Base-by-base conservation (phyloP, 2,888 invertebrate species). In the Branchellion lobata region DNA sequence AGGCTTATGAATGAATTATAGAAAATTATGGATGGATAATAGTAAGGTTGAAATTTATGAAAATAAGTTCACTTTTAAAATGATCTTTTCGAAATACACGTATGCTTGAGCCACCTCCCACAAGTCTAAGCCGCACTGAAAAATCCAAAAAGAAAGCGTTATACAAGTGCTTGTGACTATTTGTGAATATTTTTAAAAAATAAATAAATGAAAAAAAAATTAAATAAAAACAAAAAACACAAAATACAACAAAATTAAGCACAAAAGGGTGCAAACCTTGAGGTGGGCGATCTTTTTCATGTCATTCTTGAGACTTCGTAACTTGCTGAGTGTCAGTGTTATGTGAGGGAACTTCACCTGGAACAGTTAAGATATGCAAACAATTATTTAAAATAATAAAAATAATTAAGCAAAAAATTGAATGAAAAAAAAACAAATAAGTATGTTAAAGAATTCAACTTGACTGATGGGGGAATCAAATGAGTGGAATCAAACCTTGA, bases 71-170 rank as follows among this genome's bases (percentile, higher is more conserved):
- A 88, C 88, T 83, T 93, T 93, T 76, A 96, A 90, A 84, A 98
- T 95, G 79, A 98, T 90, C 87, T 96, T 96, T 88, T 99, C 98
- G 88, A 97, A 98, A 89, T 95, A 98, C n/a, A 97, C 97, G 86
- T 95, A 97, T 0, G 96, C 94, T 87, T 96, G 95, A 27, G 98
- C 96, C 27, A 98, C 93, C 0, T 95, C 95, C 81, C 96, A 89
- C 81, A 96, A 89, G 89, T 98, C 97, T 21, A 90, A 84, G 81
- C 92, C 92, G 84, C 91, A 91, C 87, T 95, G 84, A n/a, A n/a
- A n/a, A n/a, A n/a, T n/a, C n/a, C n/a, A n/a, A n/a, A n/a, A n/a
- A n/a, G n/a, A n/a, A 73, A 84, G 84, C 53, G 79, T 31, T 82
- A 83, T 79, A 61, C 27, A 27, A 51, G 21, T 21, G 29, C 18